A percentile compares a stretch with the other conserved stretches of the same genome.
phyloP scores from a whole-genome alignment of 2,113 vertebrate genomes.

The Leptodactylus fuscus region DNA sequence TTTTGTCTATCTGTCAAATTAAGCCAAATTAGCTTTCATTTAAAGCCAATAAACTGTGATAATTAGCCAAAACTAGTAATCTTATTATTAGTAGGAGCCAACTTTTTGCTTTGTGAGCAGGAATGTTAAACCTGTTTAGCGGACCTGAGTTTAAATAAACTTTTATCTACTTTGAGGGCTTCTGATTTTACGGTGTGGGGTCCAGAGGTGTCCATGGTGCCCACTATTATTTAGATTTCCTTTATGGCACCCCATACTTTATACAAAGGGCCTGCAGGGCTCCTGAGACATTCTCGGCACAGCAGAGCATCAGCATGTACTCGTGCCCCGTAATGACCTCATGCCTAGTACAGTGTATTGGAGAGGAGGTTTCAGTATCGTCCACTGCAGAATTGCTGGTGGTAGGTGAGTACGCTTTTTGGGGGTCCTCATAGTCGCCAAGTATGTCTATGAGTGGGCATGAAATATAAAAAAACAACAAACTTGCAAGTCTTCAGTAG shows the following conservation, averaged over 20 bases:
- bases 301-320: too few species aligned
- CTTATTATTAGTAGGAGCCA: constrained; percentile 6
- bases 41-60: constrained; percentile 25
- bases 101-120: constrained; percentile 7
- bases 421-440: too few species aligned
- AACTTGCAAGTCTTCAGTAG: too few species aligned
- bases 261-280: too few species aligned
- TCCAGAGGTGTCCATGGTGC: not conserved
- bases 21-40: constrained; percentile 53
- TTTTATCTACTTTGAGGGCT: not conserved
- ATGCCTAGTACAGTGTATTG: too few species aligned
- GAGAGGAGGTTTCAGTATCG: too few species aligned
- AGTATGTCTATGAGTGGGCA: too few species aligned
- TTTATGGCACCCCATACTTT: not conserved
- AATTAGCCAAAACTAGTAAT: constrained; percentile 35
- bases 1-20: constrained; percentile 53
- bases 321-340: too few species aligned
- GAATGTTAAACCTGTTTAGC: constrained; percentile 7
- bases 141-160: not conserved
- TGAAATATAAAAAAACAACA: too few species aligned
- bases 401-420: too few species aligned
- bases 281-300: too few species aligned
- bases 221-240: not conserved
- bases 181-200: not conserved
- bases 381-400: too few species aligned